Evolutionary conservation across 2,888 invertebrate genomes (phyloP).

Genomic region (Hyles lineata): DNA sequence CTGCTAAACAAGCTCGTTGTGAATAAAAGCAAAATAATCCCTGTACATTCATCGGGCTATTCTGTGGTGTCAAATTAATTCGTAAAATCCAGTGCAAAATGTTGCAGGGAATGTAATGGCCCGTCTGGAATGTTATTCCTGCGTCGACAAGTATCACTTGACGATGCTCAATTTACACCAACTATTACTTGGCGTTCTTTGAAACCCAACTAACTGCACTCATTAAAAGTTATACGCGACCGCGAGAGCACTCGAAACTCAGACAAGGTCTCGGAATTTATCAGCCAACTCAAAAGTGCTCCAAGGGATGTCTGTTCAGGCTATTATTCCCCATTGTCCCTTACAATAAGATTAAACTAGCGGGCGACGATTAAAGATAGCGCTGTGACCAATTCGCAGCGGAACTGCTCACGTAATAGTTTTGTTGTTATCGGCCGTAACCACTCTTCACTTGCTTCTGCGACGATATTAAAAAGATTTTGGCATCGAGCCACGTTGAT

Average conservation of each 20-base stretch:
- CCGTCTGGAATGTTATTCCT: constrained; percentile 20
- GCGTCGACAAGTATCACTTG: constrained; percentile 44
- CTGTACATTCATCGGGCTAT: not conserved
- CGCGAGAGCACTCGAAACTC: constrained; percentile 70
- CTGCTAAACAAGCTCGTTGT: not conserved
- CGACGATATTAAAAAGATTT: constrained; percentile 84
- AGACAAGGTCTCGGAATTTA: constrained; percentile 66
- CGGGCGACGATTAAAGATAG: constrained; percentile 62
- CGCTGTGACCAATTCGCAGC: constrained; percentile 70
- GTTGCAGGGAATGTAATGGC: not conserved
- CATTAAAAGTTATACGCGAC: constrained; percentile 78
- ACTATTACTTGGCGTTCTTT: constrained; percentile 63
- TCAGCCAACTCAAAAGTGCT: constrained; percentile 75
- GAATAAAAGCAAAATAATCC: not conserved
- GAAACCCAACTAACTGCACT: constrained; percentile 68
- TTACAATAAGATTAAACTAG: constrained; percentile 79
- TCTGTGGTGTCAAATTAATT: not conserved
- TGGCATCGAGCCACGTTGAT: constrained; percentile 81
- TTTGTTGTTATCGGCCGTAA: constrained; percentile 81
- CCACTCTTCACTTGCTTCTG: constrained; percentile 78
- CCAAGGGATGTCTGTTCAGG: constrained; percentile 64
- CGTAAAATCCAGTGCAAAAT: constrained; percentile 8
- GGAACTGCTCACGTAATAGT: constrained; percentile 77
- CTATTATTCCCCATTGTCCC: constrained; percentile 77
- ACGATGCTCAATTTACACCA: constrained; percentile 58